Conservation (phyloP, 2,113 vertebrate genomes). For the Bubo scandiacus region DNA sequence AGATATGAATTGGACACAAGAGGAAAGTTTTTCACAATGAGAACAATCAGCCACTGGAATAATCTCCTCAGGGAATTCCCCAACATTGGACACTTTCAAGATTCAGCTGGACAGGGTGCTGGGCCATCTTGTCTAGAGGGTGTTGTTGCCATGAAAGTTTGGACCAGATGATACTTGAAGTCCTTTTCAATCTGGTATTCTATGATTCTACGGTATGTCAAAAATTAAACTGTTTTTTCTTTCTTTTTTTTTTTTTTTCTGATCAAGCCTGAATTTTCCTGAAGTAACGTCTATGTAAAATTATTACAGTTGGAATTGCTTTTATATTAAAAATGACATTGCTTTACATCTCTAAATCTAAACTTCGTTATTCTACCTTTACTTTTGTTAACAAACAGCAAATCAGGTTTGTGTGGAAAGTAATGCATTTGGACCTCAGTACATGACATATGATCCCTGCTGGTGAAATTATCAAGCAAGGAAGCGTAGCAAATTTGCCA, state of each 20-base stretch:
- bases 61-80: background rate
- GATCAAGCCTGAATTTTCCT: background rate
- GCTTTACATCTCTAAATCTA: background rate
- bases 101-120: background rate
- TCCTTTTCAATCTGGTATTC: background rate
- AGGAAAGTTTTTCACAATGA: background rate
- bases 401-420: background rate
- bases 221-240: too few species aligned
- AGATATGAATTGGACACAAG: background rate
- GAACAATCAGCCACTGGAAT: background rate
- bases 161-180: background rate
- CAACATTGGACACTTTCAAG: background rate
- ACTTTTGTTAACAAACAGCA: background rate
- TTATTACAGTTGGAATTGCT: background rate
- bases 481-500: background rate
- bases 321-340: background rate
- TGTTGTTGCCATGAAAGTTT: background rate
- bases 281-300: background rate
- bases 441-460: background rate
- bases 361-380: background rate
- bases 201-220: too few species aligned
- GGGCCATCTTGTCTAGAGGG: rapidly evolving
- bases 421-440: background rate
- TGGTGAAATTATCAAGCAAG: background rate
- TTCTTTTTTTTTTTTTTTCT: background rate